Evolutionary conservation across 2,888 invertebrate genomes (phyloP), one percentile per base, ranked within the genome.

Genomic region (Synanthedon andrenaeformis): DNA sequence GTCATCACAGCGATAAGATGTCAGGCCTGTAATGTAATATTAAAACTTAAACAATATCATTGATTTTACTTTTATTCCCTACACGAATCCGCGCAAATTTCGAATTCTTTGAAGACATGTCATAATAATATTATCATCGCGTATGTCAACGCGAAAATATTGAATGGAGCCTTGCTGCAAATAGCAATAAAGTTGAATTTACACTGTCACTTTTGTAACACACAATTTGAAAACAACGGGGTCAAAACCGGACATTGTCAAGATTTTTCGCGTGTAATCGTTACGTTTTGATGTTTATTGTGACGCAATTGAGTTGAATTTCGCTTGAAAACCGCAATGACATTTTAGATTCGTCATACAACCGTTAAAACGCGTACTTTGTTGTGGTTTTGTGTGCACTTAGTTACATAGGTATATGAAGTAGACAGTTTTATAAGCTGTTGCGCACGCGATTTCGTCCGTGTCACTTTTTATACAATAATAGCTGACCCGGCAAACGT

Each of bases 31-130:
- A n/a, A n/a, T n/a, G n/a, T n/a, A n/a, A n/a, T 23, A 23, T 23
- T 23, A 23, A 23, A 5, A 23, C 23, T 23, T 4, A 23, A 23
- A 23, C 23, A 23, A 23, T 23, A 23, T 23, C 1, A 49, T 52
- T 53, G 55, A 53, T 57, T 57, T 57, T 55, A 52, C 57, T 57
- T 57, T 56, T 54, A 55, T 55, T 57, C 55, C 8, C 23, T 53
- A 53, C 53, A 55, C 53, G 56, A 54, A 55, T 56, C 50, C 45
- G 52, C 41, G 50, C 49, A 56, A 52, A 53, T 53, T 42, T 55
- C 53, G 55, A 57, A 57, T 53, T 55, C 53, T 42, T 14, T 55
- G 45, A 51, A 53, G 54, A 42, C 19, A 52, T 42, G 42, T 35
- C 13, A 49, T 35, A 23, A 23, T 4, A 23, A 23, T 23, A 41